These are phyloP conservation scores for Chionis minor DNA, from an alignment of 2,113 vertebrate genomes.

Conservation along the genomic window DNA sequence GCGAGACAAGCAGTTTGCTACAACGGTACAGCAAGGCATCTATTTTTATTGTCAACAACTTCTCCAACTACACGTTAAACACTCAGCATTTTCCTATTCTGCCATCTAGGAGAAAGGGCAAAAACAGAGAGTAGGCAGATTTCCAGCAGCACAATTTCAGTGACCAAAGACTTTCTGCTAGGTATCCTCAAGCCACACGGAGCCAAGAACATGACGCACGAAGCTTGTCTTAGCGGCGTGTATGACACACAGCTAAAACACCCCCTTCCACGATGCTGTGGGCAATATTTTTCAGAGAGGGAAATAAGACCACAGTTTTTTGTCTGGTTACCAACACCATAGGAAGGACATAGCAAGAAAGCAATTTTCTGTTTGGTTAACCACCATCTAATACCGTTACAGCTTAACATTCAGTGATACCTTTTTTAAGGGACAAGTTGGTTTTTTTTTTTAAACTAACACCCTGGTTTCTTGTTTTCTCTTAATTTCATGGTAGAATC, in stretches of 20 bases:
- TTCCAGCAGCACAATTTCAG: background rate
- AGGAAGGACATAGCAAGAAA: background rate
- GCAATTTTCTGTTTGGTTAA: background rate
- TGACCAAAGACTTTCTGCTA: background rate
- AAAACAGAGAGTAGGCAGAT: background rate
- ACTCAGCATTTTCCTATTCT: background rate
- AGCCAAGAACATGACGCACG: fast-evolving
- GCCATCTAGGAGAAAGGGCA: background rate
- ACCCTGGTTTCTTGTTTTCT: background rate
- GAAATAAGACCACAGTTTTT: background rate
- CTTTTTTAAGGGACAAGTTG: background rate
- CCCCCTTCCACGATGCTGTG: fast-evolving
- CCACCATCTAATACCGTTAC: background rate
- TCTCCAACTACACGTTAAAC: background rate
- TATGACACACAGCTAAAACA: background rate
- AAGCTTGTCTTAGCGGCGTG: background rate
- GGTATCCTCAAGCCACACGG: background rate
- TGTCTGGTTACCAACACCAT: background rate
- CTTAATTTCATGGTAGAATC: background rate
- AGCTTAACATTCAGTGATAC: background rate
- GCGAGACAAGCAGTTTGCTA: background rate
- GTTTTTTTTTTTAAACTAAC: background rate
- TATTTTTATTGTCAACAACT: background rate
- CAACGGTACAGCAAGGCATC: background rate
- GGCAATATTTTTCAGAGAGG: background rate